A percentile compares a stretch with the other conserved stretches of the same genome.
Evolutionary conservation across 2,888 invertebrate genomes (phyloP).

Genomic region (Lamellibrachia satsuma): DNA sequence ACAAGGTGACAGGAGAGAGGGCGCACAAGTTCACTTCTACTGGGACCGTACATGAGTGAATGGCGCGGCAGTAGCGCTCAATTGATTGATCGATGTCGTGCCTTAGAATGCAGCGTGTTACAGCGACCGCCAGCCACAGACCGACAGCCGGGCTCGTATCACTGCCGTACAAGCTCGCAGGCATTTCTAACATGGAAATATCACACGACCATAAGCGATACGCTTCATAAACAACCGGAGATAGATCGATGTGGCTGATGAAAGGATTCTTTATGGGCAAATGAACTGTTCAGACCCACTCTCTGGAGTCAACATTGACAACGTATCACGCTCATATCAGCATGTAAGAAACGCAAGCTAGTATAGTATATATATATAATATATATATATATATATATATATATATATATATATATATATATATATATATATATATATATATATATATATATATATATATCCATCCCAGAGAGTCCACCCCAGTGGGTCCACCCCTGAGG

Average conservation of each 20-base stretch:
- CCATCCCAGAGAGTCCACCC: too few species aligned
- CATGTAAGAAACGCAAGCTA: neutral
- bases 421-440: too few species aligned
- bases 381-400: too few species aligned
- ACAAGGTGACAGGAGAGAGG: neutral
- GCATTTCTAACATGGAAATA: neutral
- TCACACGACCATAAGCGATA: neutral
- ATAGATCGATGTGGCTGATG: constrained; percentile 11
- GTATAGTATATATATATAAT: neutral
- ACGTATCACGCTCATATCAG: neutral
- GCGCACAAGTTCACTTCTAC: neutral
- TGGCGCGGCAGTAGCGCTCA: neutral
- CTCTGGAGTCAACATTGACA: neutral
- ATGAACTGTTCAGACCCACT: neutral
- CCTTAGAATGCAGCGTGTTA: neutral
- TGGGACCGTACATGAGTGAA: neutral
- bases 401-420: too few species aligned
- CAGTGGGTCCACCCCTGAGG: too few species aligned
- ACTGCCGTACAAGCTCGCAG: neutral
- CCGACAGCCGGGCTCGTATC: neutral
- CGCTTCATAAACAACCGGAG: neutral
- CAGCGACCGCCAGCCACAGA: neutral
- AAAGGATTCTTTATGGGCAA: neutral
- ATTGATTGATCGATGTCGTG: constrained; percentile 9
- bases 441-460: too few species aligned